Percentiles rank a stretch among this genome's conserved stretches.
Evolutionary conservation across 2,113 vertebrate species (phyloP).

Genomic region (Sinocyclocheilus rhinocerous): DNA sequence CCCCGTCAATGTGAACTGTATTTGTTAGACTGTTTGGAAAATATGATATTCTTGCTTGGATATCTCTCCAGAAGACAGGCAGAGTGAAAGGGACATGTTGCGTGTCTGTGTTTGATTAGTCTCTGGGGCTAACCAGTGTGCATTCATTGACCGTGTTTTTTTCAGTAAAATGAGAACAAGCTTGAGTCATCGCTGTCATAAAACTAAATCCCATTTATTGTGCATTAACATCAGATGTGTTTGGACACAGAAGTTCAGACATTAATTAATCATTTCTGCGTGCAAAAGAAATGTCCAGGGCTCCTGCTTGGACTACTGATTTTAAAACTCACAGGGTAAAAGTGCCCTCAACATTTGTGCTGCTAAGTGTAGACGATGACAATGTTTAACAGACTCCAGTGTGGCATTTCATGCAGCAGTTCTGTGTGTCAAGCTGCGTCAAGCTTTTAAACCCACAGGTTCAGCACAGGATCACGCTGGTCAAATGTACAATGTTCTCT

Average conservation of each 20-base stretch:
- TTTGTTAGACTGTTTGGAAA: constrained; percentile 74
- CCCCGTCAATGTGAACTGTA: constrained; percentile 94
- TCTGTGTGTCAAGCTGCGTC: constrained; percentile 60
- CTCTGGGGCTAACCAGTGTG: constrained; percentile 63
- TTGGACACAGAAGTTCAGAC: constrained; percentile 33
- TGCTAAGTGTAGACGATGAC: constrained; percentile 75
- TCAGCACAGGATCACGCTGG: constrained; percentile 19
- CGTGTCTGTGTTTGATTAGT: constrained; percentile 46
- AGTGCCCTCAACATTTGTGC: constrained; percentile 74
- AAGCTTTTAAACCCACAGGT: constrained; percentile 55
- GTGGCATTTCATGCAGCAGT: constrained; percentile 34
- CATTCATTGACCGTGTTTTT: constrained; percentile 59
- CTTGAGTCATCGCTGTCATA: constrained; percentile 47
- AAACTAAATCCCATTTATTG: constrained; percentile 46
- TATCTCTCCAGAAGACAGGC: constrained; percentile 16
- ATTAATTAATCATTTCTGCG: constrained; percentile 48
- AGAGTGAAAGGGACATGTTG: background rate
- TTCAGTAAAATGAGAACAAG: constrained; percentile 58
- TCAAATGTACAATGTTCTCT: constrained; percentile 11
- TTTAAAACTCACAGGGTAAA: constrained; percentile 68
- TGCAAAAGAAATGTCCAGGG: constrained; percentile 53
- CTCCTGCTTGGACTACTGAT: constrained; percentile 51
- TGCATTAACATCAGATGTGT: constrained; percentile 47
- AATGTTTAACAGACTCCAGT: constrained; percentile 39
- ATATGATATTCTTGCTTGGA: constrained; percentile 4